Evolutionary conservation across 2,113 vertebrate genomes (phyloP), one percentile per base, ranked within the genome.

Genomic region (Myocastor coypus): DNA sequence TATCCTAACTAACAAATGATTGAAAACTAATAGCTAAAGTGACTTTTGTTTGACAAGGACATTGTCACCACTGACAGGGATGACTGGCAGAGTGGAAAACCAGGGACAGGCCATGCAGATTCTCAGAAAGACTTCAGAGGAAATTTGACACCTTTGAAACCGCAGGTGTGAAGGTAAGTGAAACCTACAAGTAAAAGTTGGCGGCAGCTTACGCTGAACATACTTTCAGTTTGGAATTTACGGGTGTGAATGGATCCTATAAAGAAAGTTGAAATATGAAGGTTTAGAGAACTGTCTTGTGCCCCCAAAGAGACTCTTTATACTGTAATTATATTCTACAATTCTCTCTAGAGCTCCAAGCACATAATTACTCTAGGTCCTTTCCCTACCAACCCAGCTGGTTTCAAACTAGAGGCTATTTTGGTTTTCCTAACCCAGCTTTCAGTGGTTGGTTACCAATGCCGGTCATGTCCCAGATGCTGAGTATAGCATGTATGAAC

Each of bases 131-230:
- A 83, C 92, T 96, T 97, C 93, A 94, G 93, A 96, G 94, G 97
- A 97, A 96, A 98, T 92, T 63, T 90, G 96, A 98, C 94, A 96
- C 97, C 94, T 94, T 94, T 34, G 57, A 98, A 98, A 96, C 96
- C 97, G 94, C 97, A 98, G 97, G 95, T 98, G 97, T 96, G 94
- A 96, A 92, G 93, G 87, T 95, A 88, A 98, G 96, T 97, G 97
- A 97, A 97, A 97, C 90, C 30, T 0, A 14, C 81, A 95, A 98
- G 97, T 97, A 98, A 98, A 98, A 98, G 97, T 97, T 94, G 37
- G 75, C 78, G 30, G 66, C 93, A n/a, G 59, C 84, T 94, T 97
- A 50, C 1, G 40, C 42, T 59, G 52, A 82, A n/a, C n/a, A 55
- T 37, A 40, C 24, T 55, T 95, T 81, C 30, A 78, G 69, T 92